A percentile compares a stretch with the other conserved stretches of the same genome.
Conservation (phyloP, 1,140 invertebrate genomes). For the Delia radicum region DNA sequence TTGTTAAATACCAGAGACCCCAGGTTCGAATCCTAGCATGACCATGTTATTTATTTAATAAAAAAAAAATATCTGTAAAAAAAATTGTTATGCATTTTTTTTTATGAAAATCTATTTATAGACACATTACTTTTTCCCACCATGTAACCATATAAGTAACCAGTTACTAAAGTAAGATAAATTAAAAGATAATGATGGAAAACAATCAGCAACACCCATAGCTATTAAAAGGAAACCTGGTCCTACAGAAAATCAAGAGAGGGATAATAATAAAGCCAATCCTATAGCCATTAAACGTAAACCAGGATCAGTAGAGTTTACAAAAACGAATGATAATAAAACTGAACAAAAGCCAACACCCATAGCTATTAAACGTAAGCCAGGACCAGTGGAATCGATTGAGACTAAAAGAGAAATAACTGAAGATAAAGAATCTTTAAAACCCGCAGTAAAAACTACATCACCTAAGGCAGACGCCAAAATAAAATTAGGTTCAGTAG, state of each 20-base stretch:
- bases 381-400: neutral
- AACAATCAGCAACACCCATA: neutral
- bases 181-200: neutral
- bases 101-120: too few relatives aligned
- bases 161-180: too few relatives aligned
- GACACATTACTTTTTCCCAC: too few relatives aligned
- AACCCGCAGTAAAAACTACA: too few relatives aligned
- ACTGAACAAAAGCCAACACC: neutral
- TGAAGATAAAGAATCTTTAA: too few relatives aligned
- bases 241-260: neutral
- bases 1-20: too few relatives aligned
- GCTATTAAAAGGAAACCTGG: conserved; percentile 8
- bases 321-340: neutral
- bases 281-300: conserved; percentile 6
- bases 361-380: neutral
- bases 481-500: neutral
- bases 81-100: too few relatives aligned
- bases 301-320: neutral
- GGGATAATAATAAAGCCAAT: neutral
- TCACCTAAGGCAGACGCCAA: too few relatives aligned
- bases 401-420: neutral
- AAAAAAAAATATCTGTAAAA: too few relatives aligned
- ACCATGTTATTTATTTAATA: too few relatives aligned
- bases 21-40: too few relatives aligned
- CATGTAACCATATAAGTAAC: too few relatives aligned